Base-by-base conservation (phyloP, 2,797 vertebrate genomes). In the Buphagus erythrorhynchus region DNA sequence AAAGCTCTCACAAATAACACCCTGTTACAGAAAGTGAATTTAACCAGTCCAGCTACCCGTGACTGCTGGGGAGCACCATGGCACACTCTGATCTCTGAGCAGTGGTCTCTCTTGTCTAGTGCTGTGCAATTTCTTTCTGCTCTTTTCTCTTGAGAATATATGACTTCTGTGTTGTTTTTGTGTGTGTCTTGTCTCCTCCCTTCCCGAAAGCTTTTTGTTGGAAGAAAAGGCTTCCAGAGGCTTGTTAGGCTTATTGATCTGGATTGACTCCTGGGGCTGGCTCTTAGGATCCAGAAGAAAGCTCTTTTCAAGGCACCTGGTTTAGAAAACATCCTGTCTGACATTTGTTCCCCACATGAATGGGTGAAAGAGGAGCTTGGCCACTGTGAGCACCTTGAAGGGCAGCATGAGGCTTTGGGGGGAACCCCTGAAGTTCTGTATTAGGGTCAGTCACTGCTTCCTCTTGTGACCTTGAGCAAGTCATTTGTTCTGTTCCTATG, bases 1-100 rank as follows among this genome's bases (percentile, higher is more conserved):
- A 96, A 97, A 96, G 90, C 72, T 93, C 79, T 94, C 87, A 82
- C 75, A 83, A 96, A 95, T 95, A 91, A 95, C 77, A 78, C 40
- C 28, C 57, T 96, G 85, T 93, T 85, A 61, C 0, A 0, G 83
- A 84, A 86, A 95, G 92, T 55, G 91, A 95, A 86, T 96, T 86
- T 81, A 93, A 84, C 80, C 49, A n/a, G 72, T 77, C 71, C 75
- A 24, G 72, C 68, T 2, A 40, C 4, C 24, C 46, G 13, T 2
- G 13, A 76, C 81, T 90, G 71, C 88, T 75, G 90, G 87, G 1
- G 14, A 75, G 71, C 82, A 55, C 75, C 2, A 4, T 8, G 22
- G 58, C 59, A 54, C 3, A 16, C 80, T 88, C 80, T 90, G 66
- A 81, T 87, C 82, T 94, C 75, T 2, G 6, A 91, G 38, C 40